Conservation (phyloP, 1,140 invertebrate species). For the Aphis craccivora region DNA sequence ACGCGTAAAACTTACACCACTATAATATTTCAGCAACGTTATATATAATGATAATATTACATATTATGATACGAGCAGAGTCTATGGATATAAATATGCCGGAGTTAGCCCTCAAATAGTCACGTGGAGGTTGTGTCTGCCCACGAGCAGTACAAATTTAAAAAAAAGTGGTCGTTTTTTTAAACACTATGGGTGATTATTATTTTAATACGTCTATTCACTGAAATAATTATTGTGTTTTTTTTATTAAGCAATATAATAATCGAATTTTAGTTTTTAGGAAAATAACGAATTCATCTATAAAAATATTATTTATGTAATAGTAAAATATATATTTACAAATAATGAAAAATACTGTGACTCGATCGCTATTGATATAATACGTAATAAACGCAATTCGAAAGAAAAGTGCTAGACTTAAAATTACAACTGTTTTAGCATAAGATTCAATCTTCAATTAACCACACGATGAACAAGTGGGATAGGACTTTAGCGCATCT, state of each 20-base stretch:
- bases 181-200: neutral
- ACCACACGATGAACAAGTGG: too few relatives aligned
- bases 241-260: neutral
- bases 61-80: accelerated
- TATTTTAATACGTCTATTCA: neutral
- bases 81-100: neutral
- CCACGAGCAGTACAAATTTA: too few relatives aligned
- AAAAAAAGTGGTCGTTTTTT: too few relatives aligned
- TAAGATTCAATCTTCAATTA: neutral
- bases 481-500: neutral
- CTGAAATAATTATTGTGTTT: neutral
- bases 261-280: neutral
- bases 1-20: neutral
- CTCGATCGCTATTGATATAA: too few relatives aligned
- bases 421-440: neutral
- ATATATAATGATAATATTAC: neutral
- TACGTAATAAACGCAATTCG: too few relatives aligned
- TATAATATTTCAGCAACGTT: neutral
- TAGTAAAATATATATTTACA: too few relatives aligned
- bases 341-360: too few relatives aligned
- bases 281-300: neutral
- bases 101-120: neutral
- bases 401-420: neutral
- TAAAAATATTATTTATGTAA: too few relatives aligned
- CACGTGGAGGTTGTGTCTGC: neutral